phyloP scores from a whole-genome alignment of 2,113 vertebrate genomes.

The Garra rufa region DNA sequence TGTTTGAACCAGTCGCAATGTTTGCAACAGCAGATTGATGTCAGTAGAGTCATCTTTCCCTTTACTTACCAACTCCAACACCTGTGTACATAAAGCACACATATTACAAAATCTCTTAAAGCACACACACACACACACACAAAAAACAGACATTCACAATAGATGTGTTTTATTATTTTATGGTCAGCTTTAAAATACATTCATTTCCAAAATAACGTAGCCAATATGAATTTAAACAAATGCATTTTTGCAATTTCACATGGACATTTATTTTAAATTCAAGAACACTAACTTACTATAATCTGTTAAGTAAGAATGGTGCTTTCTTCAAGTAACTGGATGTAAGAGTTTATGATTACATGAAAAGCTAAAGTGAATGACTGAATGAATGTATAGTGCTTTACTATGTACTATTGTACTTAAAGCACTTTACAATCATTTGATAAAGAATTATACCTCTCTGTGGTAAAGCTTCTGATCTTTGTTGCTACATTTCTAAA shows the following conservation, averaged over 20 bases:
- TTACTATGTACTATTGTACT: no score
- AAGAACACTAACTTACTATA: no score
- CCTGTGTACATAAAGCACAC: slow-evolving; percentile 58
- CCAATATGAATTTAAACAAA: neutral
- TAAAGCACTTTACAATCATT: neutral
- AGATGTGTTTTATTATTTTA: neutral
- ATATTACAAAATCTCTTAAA: neutral
- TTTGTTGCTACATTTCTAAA: neutral
- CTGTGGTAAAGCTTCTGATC: neutral
- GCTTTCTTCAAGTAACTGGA: no score
- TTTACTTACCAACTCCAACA: slow-evolving; percentile 85
- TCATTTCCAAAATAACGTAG: neutral
- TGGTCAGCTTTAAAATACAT: neutral
- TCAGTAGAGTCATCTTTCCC: slow-evolving; percentile 78
- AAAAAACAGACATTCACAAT: neutral
- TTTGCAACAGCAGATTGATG: slow-evolving; percentile 81
- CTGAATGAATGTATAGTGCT: no score
- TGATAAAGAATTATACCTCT: neutral
- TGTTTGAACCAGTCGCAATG: slow-evolving; percentile 85
- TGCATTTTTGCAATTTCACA: no score
- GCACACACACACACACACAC: no score
- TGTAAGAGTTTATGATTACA: neutral
- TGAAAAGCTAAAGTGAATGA: neutral
- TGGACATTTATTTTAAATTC: no score
- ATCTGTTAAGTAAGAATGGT: no score